Base-by-base conservation (phyloP, 2,797 vertebrate species). In the Octomys mimax region DNA sequence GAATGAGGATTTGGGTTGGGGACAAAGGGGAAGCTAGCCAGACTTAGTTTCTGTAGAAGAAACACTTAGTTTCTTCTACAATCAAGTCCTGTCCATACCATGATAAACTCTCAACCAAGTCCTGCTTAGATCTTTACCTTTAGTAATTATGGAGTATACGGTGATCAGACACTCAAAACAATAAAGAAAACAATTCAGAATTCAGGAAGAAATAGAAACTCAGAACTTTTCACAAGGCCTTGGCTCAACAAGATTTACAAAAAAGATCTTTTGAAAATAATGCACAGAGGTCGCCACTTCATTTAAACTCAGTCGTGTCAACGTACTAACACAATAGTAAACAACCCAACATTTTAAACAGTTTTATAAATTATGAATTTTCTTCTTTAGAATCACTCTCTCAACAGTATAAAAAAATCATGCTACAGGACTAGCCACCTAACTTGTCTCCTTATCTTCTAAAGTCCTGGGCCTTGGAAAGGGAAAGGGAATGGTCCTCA, bases 341-440 rank as follows among this genome's bases (percentile, higher is more conserved):
- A 98, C 98, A 98, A 98, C 98, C 97, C 98, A 98, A 98, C 96
- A 98, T 97, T 98, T 98, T 98, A 98, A 98, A 98, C 95, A 97
- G 97, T 98, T 98, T 98, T 98, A 98, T 98, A 99, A 98, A 98
- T 98, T 98, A 98, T 98, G 98, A 92, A 95, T 97, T 79, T 96
- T 91, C 97, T 96, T 97, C 98, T 97, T 98, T 98, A 98, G 98
- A 98, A 96, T 98, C 98, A 98, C 54, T 57, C 98, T 98, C 98
- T 87, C 97, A 98, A 98, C 98, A 98, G 99, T 98, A 99, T 99
- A 99, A 98, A 99, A 99, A 99, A 99, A 99, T 99, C 99, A 98
- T 98, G 98, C 98, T 99, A 99, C 99, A 99, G 98, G 98, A 98
- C 98, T 98, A 98, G 98, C 96, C 96, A 97, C 97, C 98, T 98